Base-by-base conservation (phyloP, 2,797 vertebrate species). In the Perodicticus potto region DNA sequence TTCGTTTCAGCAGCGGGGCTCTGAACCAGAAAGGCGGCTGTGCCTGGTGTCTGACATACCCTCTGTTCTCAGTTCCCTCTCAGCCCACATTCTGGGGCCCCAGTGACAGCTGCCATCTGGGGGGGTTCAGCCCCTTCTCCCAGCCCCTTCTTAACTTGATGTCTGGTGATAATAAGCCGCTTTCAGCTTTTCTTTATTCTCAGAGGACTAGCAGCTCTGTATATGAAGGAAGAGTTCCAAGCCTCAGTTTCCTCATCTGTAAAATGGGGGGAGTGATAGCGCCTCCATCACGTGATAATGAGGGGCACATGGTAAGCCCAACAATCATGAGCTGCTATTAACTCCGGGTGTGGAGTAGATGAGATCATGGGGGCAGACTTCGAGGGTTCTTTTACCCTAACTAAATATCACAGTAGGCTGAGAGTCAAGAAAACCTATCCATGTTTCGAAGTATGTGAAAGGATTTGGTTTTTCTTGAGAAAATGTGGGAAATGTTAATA, bases 1-100 rank as follows among this genome's bases (percentile, higher is more conserved):
- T 82, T 85, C 83, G 65, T 88, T 89, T 86, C 78, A 73, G 17
- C 88, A 43, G 74, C 0, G 3, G 43, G 57, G 73, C 61, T 96
- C 29, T 87, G 91, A 92, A 81, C 72, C 77, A 55, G 76, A 84
- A 87, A 85, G 81, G 17, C 10, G 4, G 55, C 49, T 1, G 0
- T 1, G 67, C 37, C 9, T 0, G 25, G n/a, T 63, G 34, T n/a
- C 29, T 37, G 32, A 25, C 12, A 0, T 0, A 32, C 22, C 5
- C n/a, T 25, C 27, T 57, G 8, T 53, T 37, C 53, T n/a, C 43
- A 3, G 25, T 69, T 72, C 1, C 7, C 23, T 74, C 34, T 87
- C 27, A 29, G 43, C 34, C 70, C 12, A 4, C 4, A 0, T 82
- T 86, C 76, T 45, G 6, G 43, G 53, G 65, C 29, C 20, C 55